These are phyloP conservation scores for Hyperoodon ampullatus DNA, from an alignment of 2,113 vertebrate species.

Conservation along the genomic window DNA sequence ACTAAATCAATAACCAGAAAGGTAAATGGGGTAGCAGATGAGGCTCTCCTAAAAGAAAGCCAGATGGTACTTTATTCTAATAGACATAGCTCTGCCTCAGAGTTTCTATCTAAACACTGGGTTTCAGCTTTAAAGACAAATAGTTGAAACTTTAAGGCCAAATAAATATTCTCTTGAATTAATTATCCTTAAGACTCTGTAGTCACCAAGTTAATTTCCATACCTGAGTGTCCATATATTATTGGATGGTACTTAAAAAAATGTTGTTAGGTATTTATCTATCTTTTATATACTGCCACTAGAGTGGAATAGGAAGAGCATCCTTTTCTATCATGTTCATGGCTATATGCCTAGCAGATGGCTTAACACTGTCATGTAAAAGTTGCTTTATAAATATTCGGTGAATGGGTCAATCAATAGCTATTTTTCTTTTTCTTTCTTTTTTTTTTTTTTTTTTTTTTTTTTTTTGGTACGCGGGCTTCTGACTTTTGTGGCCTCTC, in stretches of 20 bases:
- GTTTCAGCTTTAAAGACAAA: not conserved
- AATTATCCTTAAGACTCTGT: not conserved
- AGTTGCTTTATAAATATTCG: not conserved
- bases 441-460: too few relatives aligned
- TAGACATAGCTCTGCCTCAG: not conserved
- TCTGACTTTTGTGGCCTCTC: too few relatives aligned
- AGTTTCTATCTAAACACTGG: not conserved
- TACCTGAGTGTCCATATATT: not conserved
- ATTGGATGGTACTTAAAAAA: not conserved
- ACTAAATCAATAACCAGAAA: not conserved
- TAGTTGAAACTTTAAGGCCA: not conserved
- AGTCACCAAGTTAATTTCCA: not conserved
- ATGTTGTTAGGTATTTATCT: not conserved
- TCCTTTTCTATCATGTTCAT: not conserved
- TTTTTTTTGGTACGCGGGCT: too few relatives aligned
- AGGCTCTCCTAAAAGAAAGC: not conserved
- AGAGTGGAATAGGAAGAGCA: not conserved
- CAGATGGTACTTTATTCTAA: not conserved
- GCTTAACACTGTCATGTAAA: not conserved
- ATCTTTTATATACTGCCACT: not conserved
- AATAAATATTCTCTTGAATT: not conserved
- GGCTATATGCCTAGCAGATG: not conserved
- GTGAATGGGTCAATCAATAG: not conserved
- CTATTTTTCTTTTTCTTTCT: not conserved
- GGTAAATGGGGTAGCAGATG: not conserved